Conservation (phyloP, 2,113 vertebrate genomes). For the Nesoenas mayeri region DNA sequence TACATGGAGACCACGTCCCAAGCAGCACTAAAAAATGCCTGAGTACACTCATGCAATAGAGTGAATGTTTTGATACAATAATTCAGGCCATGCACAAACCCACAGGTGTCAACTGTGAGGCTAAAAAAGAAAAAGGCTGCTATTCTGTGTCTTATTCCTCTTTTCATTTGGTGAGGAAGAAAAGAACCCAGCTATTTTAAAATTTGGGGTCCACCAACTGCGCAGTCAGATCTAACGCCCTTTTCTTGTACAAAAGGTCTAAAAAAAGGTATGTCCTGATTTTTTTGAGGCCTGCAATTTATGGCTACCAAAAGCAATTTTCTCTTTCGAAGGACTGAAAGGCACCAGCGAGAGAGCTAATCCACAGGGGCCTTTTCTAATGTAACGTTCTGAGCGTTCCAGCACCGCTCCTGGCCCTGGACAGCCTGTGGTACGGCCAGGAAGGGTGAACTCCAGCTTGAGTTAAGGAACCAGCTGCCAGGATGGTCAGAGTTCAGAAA, state of each 20-base stretch:
- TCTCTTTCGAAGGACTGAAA: not conserved
- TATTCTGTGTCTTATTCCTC: not conserved
- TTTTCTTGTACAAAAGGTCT: not conserved
- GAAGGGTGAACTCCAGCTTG: not conserved
- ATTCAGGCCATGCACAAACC: not conserved
- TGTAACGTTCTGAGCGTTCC: not conserved
- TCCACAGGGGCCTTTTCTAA: not conserved
- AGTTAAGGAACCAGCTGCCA: not conserved
- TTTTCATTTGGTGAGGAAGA: not conserved
- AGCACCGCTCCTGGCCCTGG: not conserved
- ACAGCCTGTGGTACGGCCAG: not conserved
- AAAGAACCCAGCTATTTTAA: not conserved
- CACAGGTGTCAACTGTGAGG: rapidly evolving
- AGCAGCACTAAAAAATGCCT: not conserved
- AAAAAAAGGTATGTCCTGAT: not conserved
- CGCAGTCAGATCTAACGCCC: not conserved
- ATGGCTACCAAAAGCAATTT: not conserved
- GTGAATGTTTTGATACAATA: not conserved
- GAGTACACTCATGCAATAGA: not conserved
- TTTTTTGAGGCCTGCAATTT: not conserved
- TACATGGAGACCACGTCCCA: not conserved
- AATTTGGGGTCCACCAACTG: not conserved
- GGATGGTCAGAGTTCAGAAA: not conserved
- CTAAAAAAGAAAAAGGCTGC: not conserved
- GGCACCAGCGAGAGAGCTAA: not conserved